A percentile compares a stretch with the other conserved stretches of the same genome.
Evolutionary conservation across 2,888 invertebrate species (phyloP).

Genomic region (Drosophila paranaensis): DNA sequence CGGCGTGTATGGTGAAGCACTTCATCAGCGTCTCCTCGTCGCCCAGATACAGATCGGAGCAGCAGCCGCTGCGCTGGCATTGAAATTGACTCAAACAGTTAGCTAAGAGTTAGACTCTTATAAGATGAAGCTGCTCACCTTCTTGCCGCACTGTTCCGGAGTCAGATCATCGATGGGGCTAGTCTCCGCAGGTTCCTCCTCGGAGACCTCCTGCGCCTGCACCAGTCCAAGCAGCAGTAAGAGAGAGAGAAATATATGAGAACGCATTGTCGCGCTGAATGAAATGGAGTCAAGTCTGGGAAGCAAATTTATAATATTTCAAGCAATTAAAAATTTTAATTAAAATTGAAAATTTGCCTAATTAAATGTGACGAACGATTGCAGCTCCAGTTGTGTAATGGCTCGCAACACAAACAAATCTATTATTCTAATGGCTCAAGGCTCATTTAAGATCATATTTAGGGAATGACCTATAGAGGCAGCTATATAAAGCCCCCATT

Average conservation of each 20-base stretch:
- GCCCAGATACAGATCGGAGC: slow-evolving; percentile 49
- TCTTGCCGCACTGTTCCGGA: slow-evolving; percentile 46
- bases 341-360: slow-evolving; percentile 38
- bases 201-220: slow-evolving; percentile 33
- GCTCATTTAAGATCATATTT: slow-evolving; percentile 20
- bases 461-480: too few species aligned
- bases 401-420: slow-evolving; percentile 27
- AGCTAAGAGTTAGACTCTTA: too few species aligned
- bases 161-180: slow-evolving; percentile 12
- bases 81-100: background rate
- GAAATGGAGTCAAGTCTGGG: background rate
- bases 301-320: slow-evolving; percentile 51
- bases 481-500: slow-evolving; percentile 28
- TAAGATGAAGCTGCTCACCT: slow-evolving; percentile 32
- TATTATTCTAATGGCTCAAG: slow-evolving; percentile 10
- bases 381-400: slow-evolving; percentile 39
- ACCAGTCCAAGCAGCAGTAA: background rate
- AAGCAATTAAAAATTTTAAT: background rate
- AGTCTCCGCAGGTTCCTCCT: slow-evolving; percentile 17
- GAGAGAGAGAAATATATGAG: background rate
- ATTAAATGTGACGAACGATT: slow-evolving; percentile 48
- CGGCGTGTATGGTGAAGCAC: slow-evolving; percentile 64
- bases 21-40: slow-evolving; percentile 55
- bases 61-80: slow-evolving; percentile 58
- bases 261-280: slow-evolving; percentile 10